Percentiles rank a stretch among this genome's conserved stretches.
Conservation (phyloP, 2,113 vertebrate genomes). For the Oxyruncus cristatus region DNA sequence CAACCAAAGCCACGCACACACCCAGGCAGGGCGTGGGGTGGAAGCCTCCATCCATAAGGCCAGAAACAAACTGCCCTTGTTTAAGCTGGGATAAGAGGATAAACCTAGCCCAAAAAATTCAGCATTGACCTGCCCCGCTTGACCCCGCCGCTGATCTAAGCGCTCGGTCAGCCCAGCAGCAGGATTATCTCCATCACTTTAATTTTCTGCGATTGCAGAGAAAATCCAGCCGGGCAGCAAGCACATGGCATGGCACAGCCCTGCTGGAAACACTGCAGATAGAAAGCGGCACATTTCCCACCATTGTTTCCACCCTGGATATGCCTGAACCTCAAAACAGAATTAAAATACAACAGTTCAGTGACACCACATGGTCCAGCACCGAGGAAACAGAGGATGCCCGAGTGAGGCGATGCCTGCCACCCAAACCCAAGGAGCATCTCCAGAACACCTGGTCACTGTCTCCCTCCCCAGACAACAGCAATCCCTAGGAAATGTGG, state of each 20-base stretch:
- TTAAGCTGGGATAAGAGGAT: slow-evolving; percentile 51
- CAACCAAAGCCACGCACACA: not conserved
- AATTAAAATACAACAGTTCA: not conserved
- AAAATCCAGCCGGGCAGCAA: slow-evolving; percentile 40
- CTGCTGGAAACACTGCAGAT: not conserved
- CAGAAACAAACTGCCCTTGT: slow-evolving; percentile 56
- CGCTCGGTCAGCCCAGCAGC: slow-evolving; percentile 25
- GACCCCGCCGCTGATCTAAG: slow-evolving; percentile 47
- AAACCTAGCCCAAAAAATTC: slow-evolving; percentile 56
- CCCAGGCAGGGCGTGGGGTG: not conserved
- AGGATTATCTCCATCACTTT: slow-evolving; percentile 62
- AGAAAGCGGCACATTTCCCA: not conserved
- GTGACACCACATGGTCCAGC: not conserved
- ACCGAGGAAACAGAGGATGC: not conserved
- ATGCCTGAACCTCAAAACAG: not conserved
- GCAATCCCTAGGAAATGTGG: not conserved
- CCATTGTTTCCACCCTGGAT: not conserved
- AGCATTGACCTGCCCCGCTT: not conserved
- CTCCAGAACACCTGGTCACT: not conserved
- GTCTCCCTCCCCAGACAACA: not conserved
- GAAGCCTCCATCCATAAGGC: not conserved
- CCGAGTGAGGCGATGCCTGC: rapidly evolving
- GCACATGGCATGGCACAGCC: not conserved
- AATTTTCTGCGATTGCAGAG: slow-evolving; percentile 63
- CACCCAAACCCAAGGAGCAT: not conserved